A percentile compares a stretch with the other conserved stretches of the same genome.
These are phyloP conservation scores for Myocastor coypus DNA, from an alignment of 2,113 vertebrate genomes.

Conservation along the genomic window DNA sequence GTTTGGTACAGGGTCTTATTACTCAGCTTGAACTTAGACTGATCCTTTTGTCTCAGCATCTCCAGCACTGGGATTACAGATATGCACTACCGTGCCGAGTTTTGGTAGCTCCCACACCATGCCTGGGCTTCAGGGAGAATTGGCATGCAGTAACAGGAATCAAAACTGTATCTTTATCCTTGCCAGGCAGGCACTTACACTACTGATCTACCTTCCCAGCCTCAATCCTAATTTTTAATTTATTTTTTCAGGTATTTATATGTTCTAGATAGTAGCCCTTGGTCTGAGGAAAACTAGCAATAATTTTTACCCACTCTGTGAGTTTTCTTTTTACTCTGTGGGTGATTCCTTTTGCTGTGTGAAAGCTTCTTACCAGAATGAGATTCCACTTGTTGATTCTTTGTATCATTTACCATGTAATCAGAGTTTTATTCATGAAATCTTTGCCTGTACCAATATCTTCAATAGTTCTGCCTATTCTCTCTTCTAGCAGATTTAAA, in stretches of 20 bases:
- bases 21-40: no score
- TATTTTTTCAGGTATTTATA: neutral
- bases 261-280: neutral
- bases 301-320: neutral
- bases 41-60: no score
- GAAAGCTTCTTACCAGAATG: neutral
- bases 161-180: no score
- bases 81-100: no score
- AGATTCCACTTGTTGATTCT: neutral
- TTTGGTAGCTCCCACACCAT: no score
- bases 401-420: neutral
- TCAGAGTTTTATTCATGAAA: neutral
- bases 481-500: neutral
- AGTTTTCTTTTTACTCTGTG: neutral
- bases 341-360: neutral
- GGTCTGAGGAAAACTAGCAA: neutral
- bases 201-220: no score
- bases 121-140: no score
- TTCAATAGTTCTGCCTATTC: neutral
- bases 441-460: neutral
- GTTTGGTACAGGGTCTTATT: no score
- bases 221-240: no score
- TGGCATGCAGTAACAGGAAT: no score
- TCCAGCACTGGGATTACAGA: no score
- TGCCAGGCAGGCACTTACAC: no score